Percentiles rank a stretch among this genome's conserved stretches.
Evolutionary conservation across 2,113 vertebrate species (phyloP).

Genomic region (Ptychochromis oligacanthus): DNA sequence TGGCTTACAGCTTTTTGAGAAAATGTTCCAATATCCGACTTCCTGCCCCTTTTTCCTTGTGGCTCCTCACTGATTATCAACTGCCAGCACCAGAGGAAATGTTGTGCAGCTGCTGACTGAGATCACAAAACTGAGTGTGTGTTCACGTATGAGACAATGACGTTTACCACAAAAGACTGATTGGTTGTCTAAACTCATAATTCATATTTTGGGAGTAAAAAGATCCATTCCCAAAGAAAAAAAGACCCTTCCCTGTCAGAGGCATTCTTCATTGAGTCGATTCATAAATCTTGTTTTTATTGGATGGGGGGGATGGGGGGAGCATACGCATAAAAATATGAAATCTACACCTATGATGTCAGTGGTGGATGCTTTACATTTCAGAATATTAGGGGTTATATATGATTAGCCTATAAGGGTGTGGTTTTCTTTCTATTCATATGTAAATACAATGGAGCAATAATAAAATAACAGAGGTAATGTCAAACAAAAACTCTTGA

Average conservation of each 20-base stretch:
- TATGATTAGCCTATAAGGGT: background rate
- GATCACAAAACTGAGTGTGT: background rate
- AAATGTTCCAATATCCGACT: background rate
- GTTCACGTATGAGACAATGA: background rate
- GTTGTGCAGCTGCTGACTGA: background rate
- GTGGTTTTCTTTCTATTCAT: background rate
- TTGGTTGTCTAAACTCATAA: background rate
- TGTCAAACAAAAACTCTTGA: background rate
- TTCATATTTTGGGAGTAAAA: background rate
- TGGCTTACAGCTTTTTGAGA: accelerated
- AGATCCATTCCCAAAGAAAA: too few species aligned
- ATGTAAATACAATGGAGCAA: background rate
- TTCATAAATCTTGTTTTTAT: background rate
- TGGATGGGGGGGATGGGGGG: too few species aligned
- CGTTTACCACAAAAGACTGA: constrained; percentile 2
- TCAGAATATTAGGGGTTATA: background rate
- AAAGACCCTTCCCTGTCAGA: background rate
- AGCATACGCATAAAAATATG: background rate
- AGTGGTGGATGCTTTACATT: background rate
- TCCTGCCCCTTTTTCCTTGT: accelerated
- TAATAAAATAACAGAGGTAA: background rate
- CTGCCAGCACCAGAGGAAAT: background rate
- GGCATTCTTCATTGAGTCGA: background rate
- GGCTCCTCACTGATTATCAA: background rate
- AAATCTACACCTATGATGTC: background rate